phyloP scores from a whole-genome alignment of 2,888 invertebrate genomes.

The Pseudococcus viburni region DNA sequence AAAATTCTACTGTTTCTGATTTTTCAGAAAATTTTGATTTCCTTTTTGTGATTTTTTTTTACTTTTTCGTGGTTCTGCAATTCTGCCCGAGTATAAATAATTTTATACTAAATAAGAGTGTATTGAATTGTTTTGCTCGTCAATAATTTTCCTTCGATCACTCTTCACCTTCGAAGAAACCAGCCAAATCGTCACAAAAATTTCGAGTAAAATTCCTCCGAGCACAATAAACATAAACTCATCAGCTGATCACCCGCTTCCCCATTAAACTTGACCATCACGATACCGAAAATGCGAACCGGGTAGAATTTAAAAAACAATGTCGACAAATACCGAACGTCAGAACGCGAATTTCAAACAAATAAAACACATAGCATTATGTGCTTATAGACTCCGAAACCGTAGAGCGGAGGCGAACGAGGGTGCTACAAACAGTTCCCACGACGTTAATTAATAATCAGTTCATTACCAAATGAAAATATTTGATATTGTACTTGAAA shows the following conservation, averaged over 20 bases:
- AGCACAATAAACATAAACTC: neutral
- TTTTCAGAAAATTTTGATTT: too few species aligned
- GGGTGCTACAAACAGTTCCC: neutral
- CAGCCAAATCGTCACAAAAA: too few species aligned
- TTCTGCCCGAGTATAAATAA: too few species aligned
- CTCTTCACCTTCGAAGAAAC: too few species aligned
- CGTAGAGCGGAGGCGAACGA: neutral
- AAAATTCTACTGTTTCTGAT: too few species aligned
- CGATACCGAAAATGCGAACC: neutral
- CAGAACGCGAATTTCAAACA: neutral
- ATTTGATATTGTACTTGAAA: constrained; percentile 43
- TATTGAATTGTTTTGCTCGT: too few species aligned
- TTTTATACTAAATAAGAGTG: too few species aligned
- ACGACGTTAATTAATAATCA: constrained; percentile 39
- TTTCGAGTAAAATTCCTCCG: too few species aligned
- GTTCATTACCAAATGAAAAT: constrained; percentile 43
- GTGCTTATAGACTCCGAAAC: neutral
- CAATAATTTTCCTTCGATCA: too few species aligned
- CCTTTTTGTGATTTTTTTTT: too few species aligned
- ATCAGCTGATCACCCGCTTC: neutral
- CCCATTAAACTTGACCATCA: neutral
- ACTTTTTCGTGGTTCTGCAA: too few species aligned
- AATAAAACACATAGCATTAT: neutral
- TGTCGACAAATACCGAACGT: constrained; percentile 3
- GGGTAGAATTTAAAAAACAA: neutral